phyloP scores from a whole-genome alignment of 2,113 vertebrate species.

The Drymodes brunneopygia region DNA sequence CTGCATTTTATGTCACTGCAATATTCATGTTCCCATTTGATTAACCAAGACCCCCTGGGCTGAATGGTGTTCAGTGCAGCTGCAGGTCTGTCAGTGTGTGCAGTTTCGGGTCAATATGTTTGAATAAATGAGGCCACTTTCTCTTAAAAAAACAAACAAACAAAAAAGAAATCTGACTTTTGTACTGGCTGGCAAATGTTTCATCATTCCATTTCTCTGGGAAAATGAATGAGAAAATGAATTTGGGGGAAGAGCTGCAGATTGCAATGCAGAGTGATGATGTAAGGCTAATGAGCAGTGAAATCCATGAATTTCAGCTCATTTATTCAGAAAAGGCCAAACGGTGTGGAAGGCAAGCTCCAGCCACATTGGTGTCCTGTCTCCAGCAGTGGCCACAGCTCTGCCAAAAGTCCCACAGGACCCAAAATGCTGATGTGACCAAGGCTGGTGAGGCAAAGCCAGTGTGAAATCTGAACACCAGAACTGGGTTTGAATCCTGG shows the following conservation, averaged over 20 bases:
- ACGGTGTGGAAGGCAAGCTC: neutral
- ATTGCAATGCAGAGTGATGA: neutral
- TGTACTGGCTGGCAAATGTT: neutral
- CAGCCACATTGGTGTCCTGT: neutral
- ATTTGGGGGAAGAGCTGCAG: neutral
- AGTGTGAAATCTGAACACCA: neutral
- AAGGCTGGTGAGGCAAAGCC: neutral
- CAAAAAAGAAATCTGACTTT: neutral
- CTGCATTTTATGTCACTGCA: conserved; percentile 1
- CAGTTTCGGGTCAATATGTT: conserved; percentile 18
- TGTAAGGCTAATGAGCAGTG: neutral
- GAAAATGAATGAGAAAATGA: neutral
- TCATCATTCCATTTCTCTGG: neutral
- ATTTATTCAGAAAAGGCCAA: neutral
- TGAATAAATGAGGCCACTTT: conserved; percentile 3
- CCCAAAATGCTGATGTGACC: neutral
- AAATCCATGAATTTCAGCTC: neutral
- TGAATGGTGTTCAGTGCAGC: neutral
- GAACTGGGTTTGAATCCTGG: neutral
- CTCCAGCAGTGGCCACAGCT: neutral
- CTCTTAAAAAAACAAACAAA: neutral
- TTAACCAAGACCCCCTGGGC: neutral
- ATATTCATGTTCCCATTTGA: conserved; percentile 35
- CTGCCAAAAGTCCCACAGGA: neutral
- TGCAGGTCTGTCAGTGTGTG: neutral